Base-by-base conservation (phyloP, 1,140 invertebrate genomes). In the Aphidius gifuensis region DNA sequence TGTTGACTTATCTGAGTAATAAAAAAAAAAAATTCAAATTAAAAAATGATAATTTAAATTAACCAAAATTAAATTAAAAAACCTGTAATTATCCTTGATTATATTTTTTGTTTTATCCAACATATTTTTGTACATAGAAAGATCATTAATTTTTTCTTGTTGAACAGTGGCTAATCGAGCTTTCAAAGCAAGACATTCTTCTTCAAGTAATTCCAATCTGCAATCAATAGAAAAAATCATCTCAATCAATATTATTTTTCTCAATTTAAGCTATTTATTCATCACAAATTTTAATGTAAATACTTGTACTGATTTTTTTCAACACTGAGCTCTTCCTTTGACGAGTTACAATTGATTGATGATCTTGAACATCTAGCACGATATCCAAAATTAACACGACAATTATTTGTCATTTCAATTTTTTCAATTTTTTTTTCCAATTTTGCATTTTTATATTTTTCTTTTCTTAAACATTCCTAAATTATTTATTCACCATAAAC, bases 141-240 rank as follows among this genome's bases (percentile, higher is more conserved):
- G 60, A 64, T 81, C 79, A 3, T 71, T 67, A 0, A 66, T 61
- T 66, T 80, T 82, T 23, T 80, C 76, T 16, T 74, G 71, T 11
- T 74, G 71, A 3, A 80, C 60, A 5, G 71, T 76, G 5, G 71
- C 65, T 42, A 82, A 58, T 58, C 77, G 69, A 5, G 74, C 68
- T 62, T 79, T 80, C 6, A 80, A 43, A 5, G 74, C 69, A n/a
- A 79, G 68, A 62, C 73, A 75, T 58, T 82, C 78, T 61, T 82
- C 80, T 66, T 80, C 68, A 0, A 80, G 67, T 32, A 80, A 66
- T 64, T 81, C 79, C 11, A 75, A 62, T 59, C 79, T 81, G 39
- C 11, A 6, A 43, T n/a, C 16, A 16, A 16, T 57, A 8, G 48
- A 44, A 4, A 46, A 53, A 53, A 53, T 9, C 43, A 44, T 9